Evolutionary conservation across 2,113 vertebrate genomes (phyloP).

Genomic region (Enhydra lutris): DNA sequence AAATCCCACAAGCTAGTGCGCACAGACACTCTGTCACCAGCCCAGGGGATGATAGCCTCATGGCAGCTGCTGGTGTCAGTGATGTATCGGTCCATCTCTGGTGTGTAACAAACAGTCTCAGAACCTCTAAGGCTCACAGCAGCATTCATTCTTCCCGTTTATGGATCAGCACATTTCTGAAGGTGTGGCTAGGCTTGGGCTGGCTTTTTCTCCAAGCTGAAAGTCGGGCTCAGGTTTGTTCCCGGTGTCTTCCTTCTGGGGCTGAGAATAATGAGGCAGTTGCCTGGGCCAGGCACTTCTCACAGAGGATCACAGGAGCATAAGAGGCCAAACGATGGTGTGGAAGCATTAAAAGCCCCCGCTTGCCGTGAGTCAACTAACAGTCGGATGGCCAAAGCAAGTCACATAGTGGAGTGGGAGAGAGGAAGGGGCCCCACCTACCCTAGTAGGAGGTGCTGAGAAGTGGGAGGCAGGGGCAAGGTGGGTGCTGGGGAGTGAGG

Average conservation of each 20-base stretch:
- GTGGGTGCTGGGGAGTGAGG: neutral
- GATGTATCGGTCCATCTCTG: neutral
- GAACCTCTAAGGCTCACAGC: neutral
- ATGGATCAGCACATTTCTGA: fast-evolving
- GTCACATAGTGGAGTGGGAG: neutral
- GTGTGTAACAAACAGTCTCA: neutral
- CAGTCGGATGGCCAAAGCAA: neutral
- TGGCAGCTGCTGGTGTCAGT: fast-evolving
- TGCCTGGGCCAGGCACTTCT: no score
- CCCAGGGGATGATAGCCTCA: neutral
- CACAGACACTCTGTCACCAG: neutral
- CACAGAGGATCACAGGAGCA: neutral
- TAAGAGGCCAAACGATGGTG: fast-evolving
- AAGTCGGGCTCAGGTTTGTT: neutral
- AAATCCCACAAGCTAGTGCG: neutral
- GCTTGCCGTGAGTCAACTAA: neutral
- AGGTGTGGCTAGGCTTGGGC: neutral
- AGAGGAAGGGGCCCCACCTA: no score
- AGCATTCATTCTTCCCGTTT: neutral
- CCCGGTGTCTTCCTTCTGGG: neutral
- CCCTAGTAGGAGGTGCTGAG: fast-evolving
- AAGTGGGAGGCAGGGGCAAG: neutral
- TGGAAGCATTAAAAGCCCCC: neutral
- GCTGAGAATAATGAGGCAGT: neutral
- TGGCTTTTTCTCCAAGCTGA: neutral